phyloP scores from a whole-genome alignment of 2,797 vertebrate genomes.

The Xenentodon cancila region DNA sequence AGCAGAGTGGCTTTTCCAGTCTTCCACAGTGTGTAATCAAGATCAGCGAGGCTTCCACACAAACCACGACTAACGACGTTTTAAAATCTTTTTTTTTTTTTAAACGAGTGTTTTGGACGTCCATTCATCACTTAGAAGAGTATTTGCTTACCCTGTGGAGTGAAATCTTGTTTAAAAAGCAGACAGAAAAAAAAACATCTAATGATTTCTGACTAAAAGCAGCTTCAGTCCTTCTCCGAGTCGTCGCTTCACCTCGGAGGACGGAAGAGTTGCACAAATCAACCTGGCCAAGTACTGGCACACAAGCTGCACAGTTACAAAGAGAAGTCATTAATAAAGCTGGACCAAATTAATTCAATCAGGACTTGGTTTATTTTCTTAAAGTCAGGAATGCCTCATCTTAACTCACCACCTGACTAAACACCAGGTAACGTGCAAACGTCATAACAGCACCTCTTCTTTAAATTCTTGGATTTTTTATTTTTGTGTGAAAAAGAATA shows the following conservation, averaged over 20 bases:
- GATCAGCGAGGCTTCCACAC: slow-evolving; percentile 56
- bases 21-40: slow-evolving; percentile 72
- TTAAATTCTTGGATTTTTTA: too few relatives aligned
- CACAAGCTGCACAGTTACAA: slow-evolving; percentile 40
- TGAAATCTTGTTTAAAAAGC: slow-evolving; percentile 4
- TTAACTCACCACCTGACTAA: too few relatives aligned
- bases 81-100: neutral
- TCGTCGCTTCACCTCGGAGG: neutral
- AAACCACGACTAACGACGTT: neutral
- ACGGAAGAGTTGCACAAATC: slow-evolving; percentile 24
- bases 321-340: slow-evolving; percentile 61
- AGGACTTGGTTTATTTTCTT: slow-evolving; percentile 17
- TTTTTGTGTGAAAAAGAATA: too few relatives aligned
- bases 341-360: slow-evolving; percentile 67
- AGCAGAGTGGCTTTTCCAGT: slow-evolving; percentile 63
- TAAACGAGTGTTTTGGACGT: slow-evolving; percentile 8
- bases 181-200: too few relatives aligned
- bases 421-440: too few relatives aligned
- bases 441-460: too few relatives aligned
- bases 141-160: slow-evolving; percentile 36
- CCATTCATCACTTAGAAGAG: slow-evolving; percentile 24
- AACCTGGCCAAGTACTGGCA: slow-evolving; percentile 37
- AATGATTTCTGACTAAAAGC: too few relatives aligned
- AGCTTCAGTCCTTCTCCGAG: too few relatives aligned
- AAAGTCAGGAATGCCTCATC: too few relatives aligned